These are phyloP conservation scores for Alectoris magna DNA, from an alignment of 2,797 vertebrate species.

Conservation along the genomic window DNA sequence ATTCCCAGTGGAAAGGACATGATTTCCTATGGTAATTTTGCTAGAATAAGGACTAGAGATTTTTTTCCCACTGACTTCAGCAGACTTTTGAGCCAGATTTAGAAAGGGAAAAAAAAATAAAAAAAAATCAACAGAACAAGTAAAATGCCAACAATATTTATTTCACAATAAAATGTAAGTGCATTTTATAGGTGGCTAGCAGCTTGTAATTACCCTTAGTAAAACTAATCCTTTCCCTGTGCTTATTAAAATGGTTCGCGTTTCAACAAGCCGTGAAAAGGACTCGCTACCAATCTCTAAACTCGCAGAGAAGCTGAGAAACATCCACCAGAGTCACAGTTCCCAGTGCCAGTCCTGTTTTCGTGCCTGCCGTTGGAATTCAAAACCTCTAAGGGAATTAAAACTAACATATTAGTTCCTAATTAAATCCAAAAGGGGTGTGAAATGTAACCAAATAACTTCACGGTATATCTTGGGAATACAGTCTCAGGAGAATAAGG, in stretches of 20 bases:
- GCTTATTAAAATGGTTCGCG: slow-evolving; percentile 59
- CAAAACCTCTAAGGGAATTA: slow-evolving; percentile 63
- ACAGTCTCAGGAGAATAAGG: slow-evolving; percentile 38
- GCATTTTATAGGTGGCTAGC: slow-evolving; percentile 60
- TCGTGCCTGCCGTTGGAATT: slow-evolving; percentile 14
- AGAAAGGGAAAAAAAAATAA: neutral
- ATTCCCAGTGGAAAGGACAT: neutral
- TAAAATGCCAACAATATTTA: too few relatives aligned
- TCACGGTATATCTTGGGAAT: slow-evolving; percentile 58
- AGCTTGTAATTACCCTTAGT: slow-evolving; percentile 63
- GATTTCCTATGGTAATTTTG: slow-evolving; percentile 19
- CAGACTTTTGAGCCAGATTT: neutral
- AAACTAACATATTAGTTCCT: slow-evolving; percentile 43
- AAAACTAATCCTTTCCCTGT: slow-evolving; percentile 64
- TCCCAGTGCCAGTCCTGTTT: slow-evolving; percentile 53
- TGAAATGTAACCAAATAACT: slow-evolving; percentile 59
- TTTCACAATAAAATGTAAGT: slow-evolving; percentile 12
- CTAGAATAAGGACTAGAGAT: neutral
- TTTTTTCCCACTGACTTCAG: slow-evolving; percentile 16
- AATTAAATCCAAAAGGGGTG: slow-evolving; percentile 68
- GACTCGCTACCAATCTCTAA: slow-evolving; percentile 17
- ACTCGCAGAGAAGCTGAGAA: neutral
- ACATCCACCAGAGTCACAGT: slow-evolving; percentile 52
- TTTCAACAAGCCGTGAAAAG: slow-evolving; percentile 28
- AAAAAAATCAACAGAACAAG: neutral